Conservation (phyloP, 1,140 invertebrate genomes). For the Hylaeus volcanicus region DNA sequence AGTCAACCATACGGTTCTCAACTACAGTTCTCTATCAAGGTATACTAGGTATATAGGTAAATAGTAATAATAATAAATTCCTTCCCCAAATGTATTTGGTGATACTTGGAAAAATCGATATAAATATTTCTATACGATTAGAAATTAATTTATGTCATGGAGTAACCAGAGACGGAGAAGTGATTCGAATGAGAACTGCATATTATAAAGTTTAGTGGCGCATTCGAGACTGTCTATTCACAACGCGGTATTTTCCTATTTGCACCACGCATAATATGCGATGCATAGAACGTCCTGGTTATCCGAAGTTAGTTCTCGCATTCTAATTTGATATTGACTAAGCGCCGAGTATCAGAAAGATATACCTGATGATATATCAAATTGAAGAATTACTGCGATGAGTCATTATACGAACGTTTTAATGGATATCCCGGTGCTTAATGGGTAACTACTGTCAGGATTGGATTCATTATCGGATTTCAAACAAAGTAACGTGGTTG, state of each 20-base stretch:
- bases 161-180: background rate
- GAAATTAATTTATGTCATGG: too few species aligned
- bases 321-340: background rate
- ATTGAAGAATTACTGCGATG: background rate
- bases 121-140: too few species aligned
- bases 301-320: background rate
- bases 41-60: too few species aligned
- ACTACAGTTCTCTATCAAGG: background rate
- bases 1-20: background rate
- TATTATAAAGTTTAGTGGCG: background rate
- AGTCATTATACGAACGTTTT: background rate
- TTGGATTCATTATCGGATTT: background rate
- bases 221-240: too few species aligned
- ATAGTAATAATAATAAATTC: too few species aligned
- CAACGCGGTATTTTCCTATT: background rate
- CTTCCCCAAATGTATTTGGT: too few species aligned
- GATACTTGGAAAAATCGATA: too few species aligned
- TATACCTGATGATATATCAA: background rate
- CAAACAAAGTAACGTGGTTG: background rate
- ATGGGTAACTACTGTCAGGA: background rate
- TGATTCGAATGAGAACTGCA: background rate
- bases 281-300: background rate
- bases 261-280: background rate
- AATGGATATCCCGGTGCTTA: background rate
- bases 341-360: background rate